These are phyloP conservation scores for Calephelis perditalis DNA, from an alignment of 2,888 invertebrate species.

Conservation along the genomic window DNA sequence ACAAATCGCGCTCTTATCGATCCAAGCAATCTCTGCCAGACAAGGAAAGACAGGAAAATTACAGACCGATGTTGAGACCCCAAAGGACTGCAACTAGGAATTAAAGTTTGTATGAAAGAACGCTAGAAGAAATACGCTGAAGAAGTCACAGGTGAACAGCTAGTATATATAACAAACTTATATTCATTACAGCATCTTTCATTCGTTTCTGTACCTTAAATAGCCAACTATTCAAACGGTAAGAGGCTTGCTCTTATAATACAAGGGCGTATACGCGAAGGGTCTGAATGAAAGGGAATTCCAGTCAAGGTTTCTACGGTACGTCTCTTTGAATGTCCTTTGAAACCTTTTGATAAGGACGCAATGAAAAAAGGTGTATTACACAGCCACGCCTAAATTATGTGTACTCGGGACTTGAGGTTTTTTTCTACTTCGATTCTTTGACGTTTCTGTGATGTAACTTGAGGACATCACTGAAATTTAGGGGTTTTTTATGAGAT, in stretches of 20 bases:
- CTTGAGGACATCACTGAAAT: too few relatives aligned
- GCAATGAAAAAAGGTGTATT: background rate
- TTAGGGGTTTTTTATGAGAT: too few relatives aligned
- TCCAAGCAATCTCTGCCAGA: too few relatives aligned
- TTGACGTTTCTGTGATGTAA: too few relatives aligned
- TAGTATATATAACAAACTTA: background rate
- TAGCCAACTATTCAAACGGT: conserved; percentile 10
- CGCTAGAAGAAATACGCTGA: too few relatives aligned
- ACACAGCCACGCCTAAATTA: background rate
- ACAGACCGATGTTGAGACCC: too few relatives aligned
- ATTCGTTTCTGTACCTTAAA: conserved; percentile 4
- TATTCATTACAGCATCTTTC: background rate
- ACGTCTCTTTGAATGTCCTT: conserved; percentile 10
- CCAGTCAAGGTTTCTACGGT: conserved; percentile 7
- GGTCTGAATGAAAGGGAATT: conserved; percentile 8
- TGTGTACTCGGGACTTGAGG: background rate
- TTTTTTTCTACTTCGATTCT: background rate
- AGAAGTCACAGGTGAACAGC: too few relatives aligned
- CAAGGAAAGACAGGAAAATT: too few relatives aligned
- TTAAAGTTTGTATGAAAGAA: too few relatives aligned
- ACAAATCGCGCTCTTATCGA: too few relatives aligned
- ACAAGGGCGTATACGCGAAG: conserved; percentile 3
- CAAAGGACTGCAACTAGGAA: too few relatives aligned
- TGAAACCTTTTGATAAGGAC: conserved; percentile 5
- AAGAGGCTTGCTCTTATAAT: conserved; percentile 10